A percentile compares a stretch with the other conserved stretches of the same genome.
phyloP scores from a whole-genome alignment of 1,140 invertebrate genomes.

The Tetramorium parvispinum region DNA sequence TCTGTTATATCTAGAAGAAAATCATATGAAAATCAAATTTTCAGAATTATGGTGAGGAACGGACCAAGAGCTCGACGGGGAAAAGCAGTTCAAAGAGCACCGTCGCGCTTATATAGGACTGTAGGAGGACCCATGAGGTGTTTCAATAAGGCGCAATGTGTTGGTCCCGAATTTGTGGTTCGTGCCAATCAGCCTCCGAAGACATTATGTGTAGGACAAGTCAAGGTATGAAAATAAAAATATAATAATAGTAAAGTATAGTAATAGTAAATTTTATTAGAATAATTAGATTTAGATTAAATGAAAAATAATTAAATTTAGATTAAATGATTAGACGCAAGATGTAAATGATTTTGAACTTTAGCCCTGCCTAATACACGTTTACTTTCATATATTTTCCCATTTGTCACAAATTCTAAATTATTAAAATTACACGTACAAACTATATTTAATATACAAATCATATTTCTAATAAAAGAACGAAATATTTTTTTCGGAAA shows the following conservation, averaged over 20 bases:
- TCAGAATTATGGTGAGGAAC: conserved; percentile 79
- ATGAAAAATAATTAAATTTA: neutral
- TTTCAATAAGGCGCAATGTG: conserved; percentile 85
- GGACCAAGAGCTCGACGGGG: conserved; percentile 83
- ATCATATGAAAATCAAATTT: conserved; percentile 44
- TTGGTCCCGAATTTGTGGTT: conserved; percentile 91
- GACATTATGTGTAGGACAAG: conserved; percentile 86
- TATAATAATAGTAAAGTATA: neutral
- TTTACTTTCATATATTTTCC: neutral
- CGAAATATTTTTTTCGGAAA: neutral
- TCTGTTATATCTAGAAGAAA: neutral
- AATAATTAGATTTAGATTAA: neutral
- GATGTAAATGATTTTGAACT: neutral
- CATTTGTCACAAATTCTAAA: neutral
- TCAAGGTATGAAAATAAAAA: conserved; percentile 80
- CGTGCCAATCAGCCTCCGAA: conserved; percentile 89
- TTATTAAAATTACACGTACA: neutral
- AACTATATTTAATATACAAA: neutral
- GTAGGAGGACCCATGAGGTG: conserved; percentile 83
- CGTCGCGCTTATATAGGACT: conserved; percentile 89
- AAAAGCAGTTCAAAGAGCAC: conserved; percentile 90
- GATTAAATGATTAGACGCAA: neutral
- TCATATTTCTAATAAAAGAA: neutral
- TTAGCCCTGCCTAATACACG: neutral
- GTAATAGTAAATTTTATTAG: neutral